Conservation (phyloP, 2,888 invertebrate species). For the Lymantria monacha region DNA sequence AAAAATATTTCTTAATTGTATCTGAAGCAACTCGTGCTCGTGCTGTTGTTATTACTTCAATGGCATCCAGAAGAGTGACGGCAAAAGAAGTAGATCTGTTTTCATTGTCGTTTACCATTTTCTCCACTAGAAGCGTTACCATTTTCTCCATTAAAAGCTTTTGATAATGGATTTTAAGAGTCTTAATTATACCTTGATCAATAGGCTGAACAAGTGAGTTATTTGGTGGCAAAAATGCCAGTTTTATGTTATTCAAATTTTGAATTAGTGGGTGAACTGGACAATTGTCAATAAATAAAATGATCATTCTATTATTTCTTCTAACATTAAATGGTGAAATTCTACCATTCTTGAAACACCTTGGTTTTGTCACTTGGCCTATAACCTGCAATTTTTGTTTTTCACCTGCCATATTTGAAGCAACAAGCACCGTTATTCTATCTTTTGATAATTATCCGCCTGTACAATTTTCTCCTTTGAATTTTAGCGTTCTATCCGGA, state of each 20-base stretch:
- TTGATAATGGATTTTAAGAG: no score
- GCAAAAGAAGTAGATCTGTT: not conserved
- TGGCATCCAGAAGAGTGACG: not conserved
- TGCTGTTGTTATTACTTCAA: not conserved
- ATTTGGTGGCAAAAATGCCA: conserved; percentile 25
- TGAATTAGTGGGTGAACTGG: conserved; percentile 30
- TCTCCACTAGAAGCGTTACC: conserved; percentile 2
- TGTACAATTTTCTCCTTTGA: conserved; percentile 29
- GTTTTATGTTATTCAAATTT: conserved; percentile 28
- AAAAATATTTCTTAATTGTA: not conserved
- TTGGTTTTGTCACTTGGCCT: conserved; percentile 20
- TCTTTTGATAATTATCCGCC: conserved; percentile 44
- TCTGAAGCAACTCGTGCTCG: not conserved
- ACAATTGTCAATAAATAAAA: conserved; percentile 33
- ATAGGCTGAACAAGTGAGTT: conserved; percentile 7
- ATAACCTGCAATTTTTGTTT: conserved; percentile 24
- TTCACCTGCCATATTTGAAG: conserved; percentile 33
- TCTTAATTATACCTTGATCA: not conserved
- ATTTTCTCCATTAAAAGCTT: no score
- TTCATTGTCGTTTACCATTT: conserved; percentile 8
- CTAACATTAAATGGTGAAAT: not conserved
- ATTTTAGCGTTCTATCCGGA: conserved; percentile 19
- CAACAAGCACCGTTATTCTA: conserved; percentile 37
- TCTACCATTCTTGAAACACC: conserved; percentile 28
- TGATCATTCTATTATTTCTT: not conserved